Conservation (phyloP, 2,888 invertebrate genomes). For the Eupithecia inturbata region DNA sequence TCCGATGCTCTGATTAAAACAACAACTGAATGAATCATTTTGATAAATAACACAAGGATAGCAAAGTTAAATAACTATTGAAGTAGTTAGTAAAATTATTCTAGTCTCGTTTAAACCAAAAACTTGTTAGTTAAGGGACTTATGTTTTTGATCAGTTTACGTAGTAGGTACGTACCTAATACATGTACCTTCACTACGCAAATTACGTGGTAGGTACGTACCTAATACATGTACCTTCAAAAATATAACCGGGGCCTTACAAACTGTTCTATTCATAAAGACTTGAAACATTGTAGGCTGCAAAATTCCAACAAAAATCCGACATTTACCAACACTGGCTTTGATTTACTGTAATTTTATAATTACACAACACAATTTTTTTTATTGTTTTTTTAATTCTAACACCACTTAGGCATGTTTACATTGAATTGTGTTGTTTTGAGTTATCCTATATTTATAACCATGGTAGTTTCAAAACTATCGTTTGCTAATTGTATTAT, state of each 20-base stretch:
- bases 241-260: not conserved
- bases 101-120: not conserved
- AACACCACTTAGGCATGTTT: not conserved
- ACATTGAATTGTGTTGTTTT: not conserved
- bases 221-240: not conserved
- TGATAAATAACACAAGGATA: not conserved
- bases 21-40: conserved; percentile 6
- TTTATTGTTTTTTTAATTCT: not conserved
- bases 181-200: not conserved
- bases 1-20: conserved; percentile 5
- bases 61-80: not conserved
- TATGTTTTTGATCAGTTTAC: not conserved
- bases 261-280: not conserved
- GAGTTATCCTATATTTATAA: not conserved
- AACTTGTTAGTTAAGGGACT: not conserved
- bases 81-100: conserved; percentile 13
- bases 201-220: no score
- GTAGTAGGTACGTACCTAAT: not conserved
- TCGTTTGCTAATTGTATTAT: not conserved
- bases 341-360: not conserved
- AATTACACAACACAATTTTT: not conserved
- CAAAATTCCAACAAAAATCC: not conserved
- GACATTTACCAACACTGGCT: not conserved
- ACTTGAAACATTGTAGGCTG: not conserved
- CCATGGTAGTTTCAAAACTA: not conserved